Evolutionary conservation across 2,113 vertebrate genomes (phyloP), one percentile per base, ranked within the genome.

Genomic region (Ptilorrhoa leucosticta): DNA sequence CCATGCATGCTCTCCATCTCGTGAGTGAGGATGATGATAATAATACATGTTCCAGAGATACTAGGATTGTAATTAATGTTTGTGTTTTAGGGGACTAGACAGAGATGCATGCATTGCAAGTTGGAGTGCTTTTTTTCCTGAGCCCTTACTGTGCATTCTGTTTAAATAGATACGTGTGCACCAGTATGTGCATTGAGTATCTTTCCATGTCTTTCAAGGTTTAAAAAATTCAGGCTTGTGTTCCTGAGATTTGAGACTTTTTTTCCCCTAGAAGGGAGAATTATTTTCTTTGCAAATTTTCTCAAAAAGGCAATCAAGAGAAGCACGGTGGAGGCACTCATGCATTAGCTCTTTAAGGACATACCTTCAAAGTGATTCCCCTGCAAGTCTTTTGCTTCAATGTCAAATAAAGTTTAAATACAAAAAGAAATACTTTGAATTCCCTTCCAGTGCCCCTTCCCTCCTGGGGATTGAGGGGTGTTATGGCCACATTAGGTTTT

Each of bases 391-490:
- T 94, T 85, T 87, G 40, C 63, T 91, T 95, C 82, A 93, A 66
- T 89, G 82, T 84, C 83, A 93, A 93, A 91, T 53, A 68, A 93
- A 95, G 84, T 90, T 94, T 90, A 94, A 94, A 94, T 87, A 80
- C 15, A 85, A 88, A 87, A 72, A 89, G 80, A 80, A 86, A 61
- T 6, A 39, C 73, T 95, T 92, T 75, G n/a, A 87, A 93, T 97
- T 96, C 81, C 45, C 53, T 92, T 95, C 35, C 64, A 94, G 77
- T 93, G 56, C 54, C 77, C 71, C 33, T 93, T 94, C 58, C 45
- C 90, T 87, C 80, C 56, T 94, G 89, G 60, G 75, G 73, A 78
- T 12, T 58, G 57, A 93, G 89, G 68, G 75, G 44, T 88, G 76
- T 95, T 93, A 83, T 2, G 7, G 70, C 60, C 78, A 40, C 79